These are phyloP conservation scores for Meloidogyne floridensis DNA, from an alignment of 1,140 invertebrate species.

Conservation along the genomic window DNA sequence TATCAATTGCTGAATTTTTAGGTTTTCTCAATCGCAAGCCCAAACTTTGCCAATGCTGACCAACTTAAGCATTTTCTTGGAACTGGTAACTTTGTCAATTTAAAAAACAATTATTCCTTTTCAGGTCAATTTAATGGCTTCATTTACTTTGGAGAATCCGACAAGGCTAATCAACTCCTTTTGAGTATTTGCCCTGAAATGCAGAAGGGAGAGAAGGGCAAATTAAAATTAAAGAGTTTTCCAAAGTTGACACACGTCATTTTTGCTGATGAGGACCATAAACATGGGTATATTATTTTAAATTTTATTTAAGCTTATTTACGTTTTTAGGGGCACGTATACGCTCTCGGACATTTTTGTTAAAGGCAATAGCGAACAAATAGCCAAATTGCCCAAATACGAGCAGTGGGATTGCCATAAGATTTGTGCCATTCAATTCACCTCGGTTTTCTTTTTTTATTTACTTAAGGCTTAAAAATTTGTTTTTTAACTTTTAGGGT, in stretches of 20 bases:
- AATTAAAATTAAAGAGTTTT: slow-evolving; percentile 42
- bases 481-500: slow-evolving; percentile 44
- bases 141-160: slow-evolving; percentile 54
- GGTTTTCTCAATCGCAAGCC: slow-evolving; percentile 57
- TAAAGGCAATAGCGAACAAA: slow-evolving; percentile 51
- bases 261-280: slow-evolving; percentile 63
- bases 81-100: neutral
- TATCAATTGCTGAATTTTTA: neutral
- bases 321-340: slow-evolving; percentile 47
- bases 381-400: slow-evolving; percentile 61
- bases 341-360: slow-evolving; percentile 57
- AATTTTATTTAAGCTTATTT: slow-evolving; percentile 26
- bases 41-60: slow-evolving; percentile 54
- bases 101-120: neutral
- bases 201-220: slow-evolving; percentile 37
- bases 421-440: slow-evolving; percentile 62
- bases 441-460: slow-evolving; percentile 40
- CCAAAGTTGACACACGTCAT: slow-evolving; percentile 60
- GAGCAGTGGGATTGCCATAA: slow-evolving; percentile 59
- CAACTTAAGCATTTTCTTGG: slow-evolving; percentile 50
- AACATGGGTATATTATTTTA: slow-evolving; percentile 53
- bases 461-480: neutral
- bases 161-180: slow-evolving; percentile 50
- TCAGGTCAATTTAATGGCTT: slow-evolving; percentile 55
- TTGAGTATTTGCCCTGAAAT: slow-evolving; percentile 51